A percentile compares a stretch with the other conserved stretches of the same genome.
Conservation (phyloP, 2,113 vertebrate genomes). For the Ammodytes dubius region DNA sequence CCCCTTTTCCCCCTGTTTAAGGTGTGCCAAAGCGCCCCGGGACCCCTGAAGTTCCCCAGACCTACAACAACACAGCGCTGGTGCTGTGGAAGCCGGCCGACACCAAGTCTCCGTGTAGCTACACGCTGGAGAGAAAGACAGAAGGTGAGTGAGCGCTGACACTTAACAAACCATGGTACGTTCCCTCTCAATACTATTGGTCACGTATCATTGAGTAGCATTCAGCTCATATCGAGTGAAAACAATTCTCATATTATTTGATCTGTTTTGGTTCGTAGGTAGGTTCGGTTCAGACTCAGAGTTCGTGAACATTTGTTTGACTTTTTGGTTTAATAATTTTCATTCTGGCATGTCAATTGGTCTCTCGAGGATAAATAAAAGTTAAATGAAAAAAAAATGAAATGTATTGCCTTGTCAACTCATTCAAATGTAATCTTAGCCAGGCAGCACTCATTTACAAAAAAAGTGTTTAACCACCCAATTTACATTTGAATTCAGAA, state of each 20-base stretch:
- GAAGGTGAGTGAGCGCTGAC: slow-evolving; percentile 83
- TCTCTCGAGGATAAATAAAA: too few relatives aligned
- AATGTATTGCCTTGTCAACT: background rate
- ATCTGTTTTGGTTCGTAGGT: background rate
- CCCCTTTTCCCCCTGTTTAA: slow-evolving; percentile 54
- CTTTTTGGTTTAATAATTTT: background rate
- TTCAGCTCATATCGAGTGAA: background rate
- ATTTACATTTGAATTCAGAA: slow-evolving; percentile 31
- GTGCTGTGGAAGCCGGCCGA: slow-evolving; percentile 95
- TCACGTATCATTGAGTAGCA: background rate
- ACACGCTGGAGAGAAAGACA: slow-evolving; percentile 89
- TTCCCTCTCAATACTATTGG: background rate
- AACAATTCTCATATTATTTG: background rate
- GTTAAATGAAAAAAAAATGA: too few relatives aligned
- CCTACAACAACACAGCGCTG: slow-evolving; percentile 93
- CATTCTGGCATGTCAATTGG: too few relatives aligned
- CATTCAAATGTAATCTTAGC: background rate
- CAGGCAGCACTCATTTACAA: background rate
- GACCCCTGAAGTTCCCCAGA: slow-evolving; percentile 94
- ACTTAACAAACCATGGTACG: background rate
- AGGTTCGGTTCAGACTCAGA: background rate
- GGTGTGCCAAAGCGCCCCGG: slow-evolving; percentile 91
- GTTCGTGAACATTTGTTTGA: slow-evolving; percentile 8
- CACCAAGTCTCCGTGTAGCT: slow-evolving; percentile 91
- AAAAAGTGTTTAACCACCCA: background rate